A percentile compares a stretch with the other conserved stretches of the same genome.
phyloP scores from a whole-genome alignment of 2,113 vertebrate species.

The Bos javanicus region DNA sequence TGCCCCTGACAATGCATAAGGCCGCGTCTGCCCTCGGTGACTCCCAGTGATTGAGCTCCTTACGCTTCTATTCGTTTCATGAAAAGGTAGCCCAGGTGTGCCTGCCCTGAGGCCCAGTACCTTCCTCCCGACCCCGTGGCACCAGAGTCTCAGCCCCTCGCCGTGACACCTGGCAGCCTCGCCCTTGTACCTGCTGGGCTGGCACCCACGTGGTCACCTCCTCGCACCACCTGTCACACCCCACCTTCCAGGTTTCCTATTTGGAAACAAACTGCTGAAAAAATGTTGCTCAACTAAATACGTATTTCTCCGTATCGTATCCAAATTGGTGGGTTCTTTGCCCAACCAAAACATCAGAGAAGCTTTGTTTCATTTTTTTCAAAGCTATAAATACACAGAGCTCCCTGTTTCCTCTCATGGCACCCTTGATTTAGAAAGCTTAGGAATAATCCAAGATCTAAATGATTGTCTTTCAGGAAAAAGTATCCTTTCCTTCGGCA shows the following conservation, averaged over 20 bases:
- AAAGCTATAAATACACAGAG: neutral
- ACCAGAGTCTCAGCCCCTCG: neutral
- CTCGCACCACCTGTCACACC: accelerated
- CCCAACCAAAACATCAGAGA: neutral
- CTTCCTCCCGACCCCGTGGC: accelerated
- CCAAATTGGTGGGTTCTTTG: neutral
- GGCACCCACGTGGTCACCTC: accelerated
- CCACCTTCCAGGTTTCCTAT: neutral
- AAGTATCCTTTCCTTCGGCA: neutral
- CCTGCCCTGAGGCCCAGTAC: accelerated
- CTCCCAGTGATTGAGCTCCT: accelerated
- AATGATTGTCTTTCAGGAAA: neutral
- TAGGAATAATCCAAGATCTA: no score
- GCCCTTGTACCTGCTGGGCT: neutral
- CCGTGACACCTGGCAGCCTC: accelerated
- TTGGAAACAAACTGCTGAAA: neutral
- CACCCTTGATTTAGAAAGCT: neutral
- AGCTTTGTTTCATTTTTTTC: neutral
- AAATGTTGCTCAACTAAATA: neutral
- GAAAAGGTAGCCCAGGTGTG: accelerated
- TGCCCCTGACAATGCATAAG: neutral
- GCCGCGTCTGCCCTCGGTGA: accelerated
- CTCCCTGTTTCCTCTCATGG: neutral
- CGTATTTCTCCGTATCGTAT: no score
- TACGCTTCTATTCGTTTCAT: neutral